Evolutionary conservation across 2,797 vertebrate genomes (phyloP).

Genomic region (Fistularia commersonii): DNA sequence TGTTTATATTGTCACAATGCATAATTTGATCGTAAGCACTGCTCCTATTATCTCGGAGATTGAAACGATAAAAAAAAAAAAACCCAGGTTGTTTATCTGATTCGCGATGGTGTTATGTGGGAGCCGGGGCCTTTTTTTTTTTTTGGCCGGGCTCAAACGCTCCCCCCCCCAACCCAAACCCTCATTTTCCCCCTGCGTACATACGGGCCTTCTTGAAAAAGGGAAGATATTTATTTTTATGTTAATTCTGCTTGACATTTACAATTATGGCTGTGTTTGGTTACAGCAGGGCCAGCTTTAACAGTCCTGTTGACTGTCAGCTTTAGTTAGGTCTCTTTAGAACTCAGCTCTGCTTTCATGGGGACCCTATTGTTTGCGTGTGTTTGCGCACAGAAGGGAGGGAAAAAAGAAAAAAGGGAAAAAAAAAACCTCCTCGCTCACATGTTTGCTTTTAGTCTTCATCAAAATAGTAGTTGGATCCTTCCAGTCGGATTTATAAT

Average conservation of each 20-base stretch:
- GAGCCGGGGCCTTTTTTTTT: conserved; percentile 24
- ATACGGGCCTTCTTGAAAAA: conserved; percentile 50
- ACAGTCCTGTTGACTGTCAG: conserved; percentile 80
- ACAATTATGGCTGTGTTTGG: conserved; percentile 78
- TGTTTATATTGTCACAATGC: conserved; percentile 33
- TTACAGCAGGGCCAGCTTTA: conserved; percentile 73
- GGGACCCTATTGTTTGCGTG: conserved; percentile 55
- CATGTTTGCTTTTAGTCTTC: conserved; percentile 1
- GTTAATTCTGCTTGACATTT: conserved; percentile 81
- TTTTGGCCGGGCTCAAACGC: conserved; percentile 13
- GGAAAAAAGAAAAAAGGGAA: too few relatives aligned
- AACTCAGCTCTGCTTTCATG: conserved; percentile 64
- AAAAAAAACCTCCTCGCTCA: conserved; percentile 13
- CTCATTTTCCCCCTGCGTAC: conserved; percentile 39
- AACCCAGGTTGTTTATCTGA: conserved; percentile 21
- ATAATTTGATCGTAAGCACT: conserved; percentile 21
- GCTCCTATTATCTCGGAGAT: conserved; percentile 25
- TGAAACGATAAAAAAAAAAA: conserved; percentile 14
- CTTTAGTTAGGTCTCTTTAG: conserved; percentile 72
- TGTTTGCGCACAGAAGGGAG: conserved; percentile 12
- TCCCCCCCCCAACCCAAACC: conserved; percentile 12
- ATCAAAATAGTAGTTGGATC: too few relatives aligned
- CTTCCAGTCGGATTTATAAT: too few relatives aligned
- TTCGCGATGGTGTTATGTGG: conserved; percentile 34
- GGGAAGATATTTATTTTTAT: conserved; percentile 73